Conservation (phyloP, 2,113 vertebrate genomes). For the Alethe castanea region DNA sequence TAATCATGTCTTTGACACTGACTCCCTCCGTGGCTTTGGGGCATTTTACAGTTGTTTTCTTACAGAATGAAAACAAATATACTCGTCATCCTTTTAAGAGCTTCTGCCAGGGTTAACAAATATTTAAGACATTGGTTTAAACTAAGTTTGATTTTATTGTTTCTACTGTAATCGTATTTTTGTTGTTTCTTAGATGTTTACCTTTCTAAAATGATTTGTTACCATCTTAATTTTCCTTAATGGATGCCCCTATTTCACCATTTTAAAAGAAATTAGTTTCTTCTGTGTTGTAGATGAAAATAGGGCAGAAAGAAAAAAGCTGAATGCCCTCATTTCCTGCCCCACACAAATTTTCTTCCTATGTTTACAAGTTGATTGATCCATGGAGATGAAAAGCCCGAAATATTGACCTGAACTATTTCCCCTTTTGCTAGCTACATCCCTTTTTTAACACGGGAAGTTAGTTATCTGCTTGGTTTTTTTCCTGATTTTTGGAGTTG, state of each 20-base stretch:
- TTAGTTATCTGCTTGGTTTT: not conserved
- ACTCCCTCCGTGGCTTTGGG: constrained; percentile 5
- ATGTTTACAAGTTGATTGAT: not conserved
- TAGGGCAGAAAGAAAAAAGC: not conserved
- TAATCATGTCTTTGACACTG: constrained; percentile 45
- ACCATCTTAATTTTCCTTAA: not conserved
- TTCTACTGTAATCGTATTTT: not conserved
- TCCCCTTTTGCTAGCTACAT: not conserved
- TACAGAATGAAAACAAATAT: not conserved
- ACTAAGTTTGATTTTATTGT: not conserved
- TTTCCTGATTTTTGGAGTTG: not conserved
- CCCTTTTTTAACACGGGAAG: not conserved
- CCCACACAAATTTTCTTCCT: not conserved
- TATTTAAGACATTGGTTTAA: not conserved
- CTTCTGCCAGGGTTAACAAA: not conserved
- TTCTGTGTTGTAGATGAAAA: not conserved
- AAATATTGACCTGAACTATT: not conserved
- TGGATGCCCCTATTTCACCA: not conserved
- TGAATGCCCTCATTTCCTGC: not conserved
- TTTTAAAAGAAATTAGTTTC: not conserved
- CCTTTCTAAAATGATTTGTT: not conserved
- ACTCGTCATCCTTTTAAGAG: not conserved
- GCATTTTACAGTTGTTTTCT: constrained; percentile 28
- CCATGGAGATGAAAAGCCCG: not conserved
- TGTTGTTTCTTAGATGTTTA: not conserved